Base-by-base conservation (phyloP, 2,113 vertebrate genomes). In the Grus americana region DNA sequence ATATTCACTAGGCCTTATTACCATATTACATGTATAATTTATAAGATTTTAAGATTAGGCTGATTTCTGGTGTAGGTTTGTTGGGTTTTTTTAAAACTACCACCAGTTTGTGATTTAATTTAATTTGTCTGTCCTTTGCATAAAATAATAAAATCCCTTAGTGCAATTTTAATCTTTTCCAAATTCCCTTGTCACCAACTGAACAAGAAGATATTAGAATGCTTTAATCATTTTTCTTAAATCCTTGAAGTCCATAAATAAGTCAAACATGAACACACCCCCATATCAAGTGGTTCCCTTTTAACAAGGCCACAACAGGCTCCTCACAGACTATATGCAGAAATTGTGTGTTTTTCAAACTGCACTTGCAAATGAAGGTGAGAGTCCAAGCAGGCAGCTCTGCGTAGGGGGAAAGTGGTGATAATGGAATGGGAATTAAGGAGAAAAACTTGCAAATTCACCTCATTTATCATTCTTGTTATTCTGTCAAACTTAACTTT, bases 11-110 rank as follows among this genome's bases (percentile, higher is more conserved):
- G 32, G 32, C 24, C 4, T 13, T 86, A 62, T 93, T 93, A 86
- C 58, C 72, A 81, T 88, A 74, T 59, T 80, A 46, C 42, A 86
- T 81, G 55, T 80, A 80, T 93, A 86, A 95, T 93, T 90, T 61
- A 91, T 88, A 90, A 67, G 63, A 89, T 88, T 73, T 93, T 79
- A 82, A 85, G 71, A 88, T 80, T 67, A 90, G n/a, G 36, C 32
- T 87, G 65, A 86, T 89, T 91, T 89, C 15, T 79, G 47, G 4
- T 55, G n/a, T 57, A 17, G 46, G 46, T 10, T 65, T 75, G 36
- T 36, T 16, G 24, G 52, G 6, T 17, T 47, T 72, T 68, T 59
- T 36, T 36, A 15, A 26, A 87, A 42, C 36, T 79, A 91, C 49
- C 44, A 82, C 11, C 54, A 83, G 15, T 73, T 70, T 46, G 34